These are phyloP conservation scores for Catharus ustulatus DNA, from an alignment of 2,797 vertebrate species.

Conservation along the genomic window DNA sequence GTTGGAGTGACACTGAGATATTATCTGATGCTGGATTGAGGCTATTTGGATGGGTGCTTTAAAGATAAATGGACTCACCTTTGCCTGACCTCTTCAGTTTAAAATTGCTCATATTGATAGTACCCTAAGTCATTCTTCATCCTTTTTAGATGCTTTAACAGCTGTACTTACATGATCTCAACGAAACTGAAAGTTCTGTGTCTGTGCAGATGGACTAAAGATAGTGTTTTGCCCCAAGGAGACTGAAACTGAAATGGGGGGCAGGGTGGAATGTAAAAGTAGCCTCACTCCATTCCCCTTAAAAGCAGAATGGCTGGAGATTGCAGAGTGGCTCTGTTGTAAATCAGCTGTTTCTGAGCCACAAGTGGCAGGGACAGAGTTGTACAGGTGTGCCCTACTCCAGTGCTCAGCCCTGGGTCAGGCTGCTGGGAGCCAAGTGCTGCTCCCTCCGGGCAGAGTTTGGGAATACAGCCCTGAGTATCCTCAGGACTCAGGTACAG, in stretches of 20 bases:
- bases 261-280: not conserved
- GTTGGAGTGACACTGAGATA: not conserved
- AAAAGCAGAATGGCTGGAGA: not conserved
- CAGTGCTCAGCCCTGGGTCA: not conserved
- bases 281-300: not conserved
- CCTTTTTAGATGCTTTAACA: not conserved
- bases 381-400: not conserved
- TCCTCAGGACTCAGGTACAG: not conserved
- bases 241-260: not conserved
- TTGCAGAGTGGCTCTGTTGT: not conserved
- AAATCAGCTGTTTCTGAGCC: not conserved
- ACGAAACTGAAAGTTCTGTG: not conserved
- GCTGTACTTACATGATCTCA: not conserved
- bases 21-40: not conserved
- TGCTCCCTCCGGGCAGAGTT: not conserved
- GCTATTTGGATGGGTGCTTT: slow-evolving; percentile 9
- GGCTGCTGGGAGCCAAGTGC: not conserved
- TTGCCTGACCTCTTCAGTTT: slow-evolving; percentile 28
- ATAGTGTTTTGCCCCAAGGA: not conserved
- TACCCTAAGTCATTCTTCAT: not conserved
- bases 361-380: not conserved
- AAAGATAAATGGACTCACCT: slow-evolving; percentile 29
- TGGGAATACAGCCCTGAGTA: not conserved
- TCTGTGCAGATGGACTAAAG: not conserved
- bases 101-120: not conserved